phyloP scores from a whole-genome alignment of 2,888 invertebrate species.

The Netelia inedita region DNA sequence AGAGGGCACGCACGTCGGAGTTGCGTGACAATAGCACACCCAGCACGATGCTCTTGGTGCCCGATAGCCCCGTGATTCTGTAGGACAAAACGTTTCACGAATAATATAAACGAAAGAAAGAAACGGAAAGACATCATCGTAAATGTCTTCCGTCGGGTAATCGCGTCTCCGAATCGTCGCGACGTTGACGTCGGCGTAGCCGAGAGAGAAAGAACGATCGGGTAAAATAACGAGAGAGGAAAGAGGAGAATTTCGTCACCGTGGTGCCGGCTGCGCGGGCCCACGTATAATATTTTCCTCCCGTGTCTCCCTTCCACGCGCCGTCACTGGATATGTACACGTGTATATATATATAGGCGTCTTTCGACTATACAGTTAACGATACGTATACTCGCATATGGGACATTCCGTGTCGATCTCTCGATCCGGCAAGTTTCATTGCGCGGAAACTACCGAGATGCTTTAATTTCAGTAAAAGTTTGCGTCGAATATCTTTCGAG shows the following conservation, averaged over 20 bases:
- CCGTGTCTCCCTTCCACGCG: slow-evolving; percentile 16
- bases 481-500: background rate
- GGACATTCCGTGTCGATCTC: background rate
- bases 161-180: background rate
- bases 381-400: background rate
- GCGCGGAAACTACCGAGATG: background rate
- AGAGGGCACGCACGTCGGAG: slow-evolving; percentile 15
- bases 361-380: background rate
- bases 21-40: slow-evolving; percentile 21
- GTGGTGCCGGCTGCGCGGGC: slow-evolving; percentile 64
- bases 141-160: background rate
- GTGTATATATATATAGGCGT: background rate
- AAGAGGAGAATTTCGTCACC: slow-evolving; percentile 54
- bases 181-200: background rate
- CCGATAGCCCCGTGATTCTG: background rate
- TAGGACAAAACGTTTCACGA: slow-evolving; percentile 8
- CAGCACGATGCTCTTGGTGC: background rate
- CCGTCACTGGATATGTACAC: slow-evolving; percentile 22
- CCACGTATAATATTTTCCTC: slow-evolving; percentile 65
- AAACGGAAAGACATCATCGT: background rate
- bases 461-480: background rate
- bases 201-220: background rate
- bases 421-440: background rate
- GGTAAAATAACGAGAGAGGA: background rate
- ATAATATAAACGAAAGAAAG: background rate